A percentile compares a stretch with the other conserved stretches of the same genome.
Conservation (phyloP, 2,113 vertebrate genomes). For the Notiomystis cincta region DNA sequence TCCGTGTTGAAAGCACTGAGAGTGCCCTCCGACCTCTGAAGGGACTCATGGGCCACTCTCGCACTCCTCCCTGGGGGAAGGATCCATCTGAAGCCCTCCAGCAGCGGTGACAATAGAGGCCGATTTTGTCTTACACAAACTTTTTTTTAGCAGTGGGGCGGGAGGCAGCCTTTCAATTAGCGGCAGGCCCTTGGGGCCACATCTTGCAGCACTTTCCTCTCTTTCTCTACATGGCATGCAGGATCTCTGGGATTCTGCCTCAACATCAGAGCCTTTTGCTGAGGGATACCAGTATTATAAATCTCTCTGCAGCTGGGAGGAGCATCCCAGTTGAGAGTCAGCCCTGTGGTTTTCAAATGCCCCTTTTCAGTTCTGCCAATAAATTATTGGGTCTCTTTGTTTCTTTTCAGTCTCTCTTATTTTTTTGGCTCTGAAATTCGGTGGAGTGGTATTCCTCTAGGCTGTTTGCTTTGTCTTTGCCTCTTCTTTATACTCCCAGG, state of each 20-base stretch:
- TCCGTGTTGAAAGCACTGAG: slow-evolving; percentile 44
- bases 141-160: slow-evolving; percentile 36
- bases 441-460: background rate
- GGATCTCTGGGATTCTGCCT: slow-evolving; percentile 44
- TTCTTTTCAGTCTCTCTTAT: slow-evolving; percentile 30
- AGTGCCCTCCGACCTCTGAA: slow-evolving; percentile 51
- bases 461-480: background rate
- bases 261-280: slow-evolving; percentile 36
- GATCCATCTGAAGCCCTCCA: slow-evolving; percentile 59
- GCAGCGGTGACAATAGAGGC: slow-evolving; percentile 58
- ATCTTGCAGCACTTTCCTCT: slow-evolving; percentile 55
- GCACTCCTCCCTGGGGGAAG: slow-evolving; percentile 57
- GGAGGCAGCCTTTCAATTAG: slow-evolving; percentile 46
- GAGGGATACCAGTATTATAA: slow-evolving; percentile 72
- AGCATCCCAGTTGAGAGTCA: slow-evolving; percentile 53
- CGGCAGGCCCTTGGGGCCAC: background rate
- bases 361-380: slow-evolving; percentile 68
- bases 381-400: slow-evolving; percentile 73
- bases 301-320: slow-evolving; percentile 61
- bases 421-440: background rate
- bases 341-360: slow-evolving; percentile 54
- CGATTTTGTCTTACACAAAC: slow-evolving; percentile 61
- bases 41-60: slow-evolving; percentile 55
- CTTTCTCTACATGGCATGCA: slow-evolving; percentile 47
- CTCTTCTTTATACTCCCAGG: background rate